Conservation (phyloP, 37 sponge, comb jelly and placozoan genomes). For the Geodia barretti region DNA sequence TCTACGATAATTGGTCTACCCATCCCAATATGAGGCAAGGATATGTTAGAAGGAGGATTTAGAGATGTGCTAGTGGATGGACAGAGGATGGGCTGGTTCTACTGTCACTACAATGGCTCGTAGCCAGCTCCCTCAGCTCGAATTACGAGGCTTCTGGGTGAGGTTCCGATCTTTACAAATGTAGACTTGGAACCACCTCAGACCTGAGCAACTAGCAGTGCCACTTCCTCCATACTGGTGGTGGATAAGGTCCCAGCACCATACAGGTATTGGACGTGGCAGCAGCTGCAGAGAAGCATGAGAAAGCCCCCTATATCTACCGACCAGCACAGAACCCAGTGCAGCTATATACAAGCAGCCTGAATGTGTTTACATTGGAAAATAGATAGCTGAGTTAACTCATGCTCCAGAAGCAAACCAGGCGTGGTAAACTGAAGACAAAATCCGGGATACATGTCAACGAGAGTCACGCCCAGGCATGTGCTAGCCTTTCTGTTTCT, state of each 20-base stretch:
- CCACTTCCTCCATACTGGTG: slow-evolving; percentile 79
- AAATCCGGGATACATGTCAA: too few species aligned
- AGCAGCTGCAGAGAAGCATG: slow-evolving; percentile 53
- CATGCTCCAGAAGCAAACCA: too few species aligned
- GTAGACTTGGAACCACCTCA: slow-evolving; percentile 92
- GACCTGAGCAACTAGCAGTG: slow-evolving; percentile 37
- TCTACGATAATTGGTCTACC: background rate
- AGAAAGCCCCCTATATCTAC: slow-evolving; percentile 57
- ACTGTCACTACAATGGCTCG: slow-evolving; percentile 85
- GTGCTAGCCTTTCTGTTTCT: too few species aligned
- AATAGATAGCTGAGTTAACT: too few species aligned
- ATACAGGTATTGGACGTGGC: slow-evolving; percentile 65
- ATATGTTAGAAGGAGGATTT: background rate
- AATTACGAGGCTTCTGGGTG: slow-evolving; percentile 38
- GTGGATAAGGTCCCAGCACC: slow-evolving; percentile 82
- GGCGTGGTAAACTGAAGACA: too few species aligned
- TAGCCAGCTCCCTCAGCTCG: slow-evolving; percentile 81
- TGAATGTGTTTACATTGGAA: too few species aligned
- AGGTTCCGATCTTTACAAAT: slow-evolving; percentile 54
- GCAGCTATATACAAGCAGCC: too few species aligned
- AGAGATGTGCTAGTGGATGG: slow-evolving; percentile 72
- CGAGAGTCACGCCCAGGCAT: too few species aligned
- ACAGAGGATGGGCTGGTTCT: slow-evolving; percentile 64
- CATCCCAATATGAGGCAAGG: slow-evolving; percentile 23
- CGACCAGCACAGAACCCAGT: too few species aligned